These are phyloP conservation scores for Pollicipes pollicipes DNA, from an alignment of 1,140 invertebrate genomes.

Conservation along the genomic window DNA sequence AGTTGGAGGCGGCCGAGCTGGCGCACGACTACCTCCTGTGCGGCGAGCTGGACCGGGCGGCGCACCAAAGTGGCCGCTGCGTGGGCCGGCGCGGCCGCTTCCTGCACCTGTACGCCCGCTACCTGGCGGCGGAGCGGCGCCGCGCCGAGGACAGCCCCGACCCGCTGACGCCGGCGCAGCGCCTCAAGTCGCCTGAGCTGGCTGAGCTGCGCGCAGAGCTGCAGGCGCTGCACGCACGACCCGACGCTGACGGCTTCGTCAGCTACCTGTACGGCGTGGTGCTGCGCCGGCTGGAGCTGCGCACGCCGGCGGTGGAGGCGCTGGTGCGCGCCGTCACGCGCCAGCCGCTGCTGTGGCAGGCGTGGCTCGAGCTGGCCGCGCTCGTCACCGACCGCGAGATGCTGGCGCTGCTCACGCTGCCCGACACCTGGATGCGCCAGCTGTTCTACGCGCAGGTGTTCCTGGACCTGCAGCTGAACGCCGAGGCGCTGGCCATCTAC, in stretches of 20 bases:
- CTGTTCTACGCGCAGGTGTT: conserved; percentile 83
- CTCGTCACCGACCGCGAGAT: conserved; percentile 58
- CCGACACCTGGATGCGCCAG: conserved; percentile 62
- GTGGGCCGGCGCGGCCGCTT: conserved; percentile 48
- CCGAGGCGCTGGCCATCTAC: conserved; percentile 72
- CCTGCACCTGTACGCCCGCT: conserved; percentile 64
- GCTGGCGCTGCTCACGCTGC: conserved; percentile 14
- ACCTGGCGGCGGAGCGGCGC: conserved; percentile 74
- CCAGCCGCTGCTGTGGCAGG: conserved; percentile 73
- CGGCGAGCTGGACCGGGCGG: conserved; percentile 37
- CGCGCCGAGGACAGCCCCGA: conserved; percentile 66
- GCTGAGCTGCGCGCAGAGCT: conserved; percentile 8
- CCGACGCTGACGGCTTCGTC: conserved; percentile 54
- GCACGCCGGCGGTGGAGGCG: conserved; percentile 49
- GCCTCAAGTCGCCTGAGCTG: conserved; percentile 4
- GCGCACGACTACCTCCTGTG: neutral
- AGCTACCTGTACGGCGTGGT: conserved; percentile 83
- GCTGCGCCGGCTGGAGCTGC: conserved; percentile 66
- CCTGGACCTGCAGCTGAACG: conserved; percentile 73
- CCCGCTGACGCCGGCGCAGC: conserved; percentile 13
- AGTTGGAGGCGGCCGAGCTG: neutral
- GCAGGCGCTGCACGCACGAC: conserved; percentile 3
- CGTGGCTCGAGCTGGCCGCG: conserved; percentile 79
- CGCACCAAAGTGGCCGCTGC: conserved; percentile 58
- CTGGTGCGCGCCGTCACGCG: conserved; percentile 55